Base-by-base conservation (phyloP, 2,888 invertebrate genomes). In the Caradrina clavipalpis region DNA sequence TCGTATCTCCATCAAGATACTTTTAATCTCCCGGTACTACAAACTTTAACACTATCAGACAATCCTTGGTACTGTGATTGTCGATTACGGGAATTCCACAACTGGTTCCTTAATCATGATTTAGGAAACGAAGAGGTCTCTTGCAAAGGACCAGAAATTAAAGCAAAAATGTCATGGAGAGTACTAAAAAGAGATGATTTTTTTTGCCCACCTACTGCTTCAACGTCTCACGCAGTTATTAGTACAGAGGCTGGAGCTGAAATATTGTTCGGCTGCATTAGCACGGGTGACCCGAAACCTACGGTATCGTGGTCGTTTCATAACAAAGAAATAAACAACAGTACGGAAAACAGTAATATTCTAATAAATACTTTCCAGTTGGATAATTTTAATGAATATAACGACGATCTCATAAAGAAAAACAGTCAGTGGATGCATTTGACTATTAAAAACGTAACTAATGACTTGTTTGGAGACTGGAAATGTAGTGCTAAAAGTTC, bases 61-160 rank as follows among this genome's bases (percentile, higher is more conserved):
- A 99, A 99, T 91, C 98, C 98, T 10, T 99, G 99, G 99, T 97
- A 97, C 81, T 99, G 99, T 91, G 98, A 99, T 92, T 99, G 99
- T 92, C 97, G 97, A 83, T 92, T 99, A 77, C 96, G 98, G 62
- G 97, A 97, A 56, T 98, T 99, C 86, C 97, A 98, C 60, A 97
- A 97, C 79, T 98, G 98, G 98, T 97, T 98, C 89, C 95, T 98
- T 26, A 96, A 97, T 67, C 97, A 97, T 82, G 98, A 98, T 87
- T 96, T 99, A 45, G 97, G 97, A 71, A 97, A 97, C 65, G 97
- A 97, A 76, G 97, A 98, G 53, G 96, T 98, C 42, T 96, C 96
- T 47, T 98, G 98, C 87, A 96, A 96, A 26, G 97, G 97, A 17
- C 99, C 99, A 3, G 94, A 96, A 54, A 96, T 96, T 73, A 95